Evolutionary conservation across 2,888 invertebrate genomes (phyloP), one percentile per base, ranked within the genome.

Genomic region (Nomada fabriciana): DNA sequence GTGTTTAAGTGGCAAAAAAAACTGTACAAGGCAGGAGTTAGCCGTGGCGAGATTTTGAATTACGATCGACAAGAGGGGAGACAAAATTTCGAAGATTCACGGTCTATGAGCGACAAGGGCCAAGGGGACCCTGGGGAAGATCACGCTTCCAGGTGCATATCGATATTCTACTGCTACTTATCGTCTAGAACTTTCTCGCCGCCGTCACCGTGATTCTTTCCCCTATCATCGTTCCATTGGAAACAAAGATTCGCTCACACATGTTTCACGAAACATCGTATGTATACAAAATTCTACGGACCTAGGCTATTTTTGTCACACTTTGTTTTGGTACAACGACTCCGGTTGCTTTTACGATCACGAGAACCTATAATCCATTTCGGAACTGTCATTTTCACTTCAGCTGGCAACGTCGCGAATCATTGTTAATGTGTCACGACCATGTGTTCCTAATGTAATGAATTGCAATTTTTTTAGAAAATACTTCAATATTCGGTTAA

Each of bases 121-220:
- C 93, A 93, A 91, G 91, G 89, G 89, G 93, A 93, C 93, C 93
- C 93, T 93, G 93, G 93, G 88, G 93, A 93, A 93, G 92, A 93
- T 88, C 92, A 91, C 87, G 89, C 91, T 91, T 93, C 94, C 93
- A 94, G 94, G 94, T 93, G 63, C 2, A 76, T 57, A 76, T 73
- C 64, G 63, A 77, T 63, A 23, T 15, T 36, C 13, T 72, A 42
- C 47, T 20, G 20, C 42, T 52, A 23, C 42, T 36, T 57, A 2
- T 53, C 42, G 10, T 57, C 52, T 52, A 67, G 67, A 72, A 60
- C 20, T 59, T 70, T 74, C 52, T 42, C 18, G 13, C 5, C 10
- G 11, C n/a, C 18, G 3, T 18, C 2, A 42, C 7, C 47, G 60
- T 25, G 29, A 55, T 2, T 36, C 42, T 20, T 60, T 20, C 13